These are phyloP conservation scores for Bombus ignitus DNA, from an alignment of 1,140 invertebrate genomes.

Conservation along the genomic window DNA sequence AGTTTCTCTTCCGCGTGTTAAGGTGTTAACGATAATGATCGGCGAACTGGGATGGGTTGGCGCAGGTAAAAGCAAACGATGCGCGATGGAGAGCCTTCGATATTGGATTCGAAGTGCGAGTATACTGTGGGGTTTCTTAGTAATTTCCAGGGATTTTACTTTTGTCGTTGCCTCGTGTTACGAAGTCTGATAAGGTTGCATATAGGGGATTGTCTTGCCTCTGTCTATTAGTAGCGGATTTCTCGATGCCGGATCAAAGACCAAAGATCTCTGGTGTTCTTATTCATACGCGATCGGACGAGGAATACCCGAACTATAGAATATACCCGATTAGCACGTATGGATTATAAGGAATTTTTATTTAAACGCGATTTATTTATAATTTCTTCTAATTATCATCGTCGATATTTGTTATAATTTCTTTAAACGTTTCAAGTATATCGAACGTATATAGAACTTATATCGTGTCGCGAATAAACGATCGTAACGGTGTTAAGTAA, in stretches of 20 bases:
- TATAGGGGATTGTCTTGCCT: constrained; percentile 28
- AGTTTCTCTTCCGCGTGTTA: background rate
- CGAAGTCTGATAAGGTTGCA: constrained; percentile 6
- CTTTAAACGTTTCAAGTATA: too few species aligned
- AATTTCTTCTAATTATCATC: too few species aligned
- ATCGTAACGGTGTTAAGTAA: too few species aligned
- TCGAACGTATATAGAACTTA: too few species aligned
- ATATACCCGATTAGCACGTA: background rate
- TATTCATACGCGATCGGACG: background rate
- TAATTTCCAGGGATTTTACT: constrained; percentile 38
- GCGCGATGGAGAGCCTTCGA: background rate
- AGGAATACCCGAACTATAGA: background rate
- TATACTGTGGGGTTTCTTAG: background rate
- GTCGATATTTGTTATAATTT: too few species aligned
- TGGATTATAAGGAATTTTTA: background rate
- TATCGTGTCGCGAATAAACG: too few species aligned
- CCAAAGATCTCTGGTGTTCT: background rate
- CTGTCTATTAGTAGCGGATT: constrained; percentile 32
- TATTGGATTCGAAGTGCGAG: background rate
- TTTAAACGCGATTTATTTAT: background rate
- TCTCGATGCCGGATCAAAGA: constrained; percentile 2
- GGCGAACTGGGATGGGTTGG: background rate
- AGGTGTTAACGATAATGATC: background rate
- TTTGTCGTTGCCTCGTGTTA: background rate
- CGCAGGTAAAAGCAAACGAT: background rate